These are phyloP conservation scores for Gephyroberyx darwinii DNA, from an alignment of 2,797 vertebrate genomes.

Conservation along the genomic window DNA sequence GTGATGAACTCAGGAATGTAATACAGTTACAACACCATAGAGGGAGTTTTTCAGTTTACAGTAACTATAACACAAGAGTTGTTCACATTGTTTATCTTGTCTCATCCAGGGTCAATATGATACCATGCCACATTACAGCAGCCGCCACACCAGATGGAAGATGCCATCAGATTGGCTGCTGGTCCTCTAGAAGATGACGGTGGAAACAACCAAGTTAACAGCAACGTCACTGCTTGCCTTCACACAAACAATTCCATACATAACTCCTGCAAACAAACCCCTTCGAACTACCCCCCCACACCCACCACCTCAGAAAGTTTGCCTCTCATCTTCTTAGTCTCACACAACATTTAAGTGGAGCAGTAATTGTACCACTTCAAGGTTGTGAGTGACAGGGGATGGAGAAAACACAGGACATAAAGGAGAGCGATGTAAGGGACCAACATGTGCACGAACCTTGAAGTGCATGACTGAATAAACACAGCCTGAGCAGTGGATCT, in stretches of 20 bases:
- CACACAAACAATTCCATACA: conserved; percentile 30
- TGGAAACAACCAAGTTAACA: background rate
- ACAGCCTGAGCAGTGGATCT: too few species aligned
- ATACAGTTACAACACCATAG: background rate
- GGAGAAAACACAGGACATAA: too few species aligned
- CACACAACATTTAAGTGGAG: too few species aligned
- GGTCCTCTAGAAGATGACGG: conserved; percentile 34
- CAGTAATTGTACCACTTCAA: background rate
- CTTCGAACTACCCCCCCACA: background rate
- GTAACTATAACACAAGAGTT: background rate
- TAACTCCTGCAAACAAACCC: background rate
- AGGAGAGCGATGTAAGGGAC: too few species aligned
- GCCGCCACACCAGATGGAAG: conserved; percentile 33
- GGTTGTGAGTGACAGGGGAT: background rate
- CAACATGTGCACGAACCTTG: background rate
- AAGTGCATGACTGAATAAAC: background rate
- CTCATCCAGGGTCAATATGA: conserved; percentile 30
- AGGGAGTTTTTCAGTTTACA: background rate
- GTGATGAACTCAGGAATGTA: too few species aligned
- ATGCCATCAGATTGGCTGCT: conserved; percentile 49
- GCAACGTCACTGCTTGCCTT: background rate
- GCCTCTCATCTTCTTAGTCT: background rate
- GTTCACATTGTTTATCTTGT: background rate
- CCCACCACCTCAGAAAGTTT: background rate
- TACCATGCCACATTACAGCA: conserved; percentile 20